These are phyloP conservation scores for Vidua macroura DNA, from an alignment of 2,113 vertebrate species.

Conservation along the genomic window DNA sequence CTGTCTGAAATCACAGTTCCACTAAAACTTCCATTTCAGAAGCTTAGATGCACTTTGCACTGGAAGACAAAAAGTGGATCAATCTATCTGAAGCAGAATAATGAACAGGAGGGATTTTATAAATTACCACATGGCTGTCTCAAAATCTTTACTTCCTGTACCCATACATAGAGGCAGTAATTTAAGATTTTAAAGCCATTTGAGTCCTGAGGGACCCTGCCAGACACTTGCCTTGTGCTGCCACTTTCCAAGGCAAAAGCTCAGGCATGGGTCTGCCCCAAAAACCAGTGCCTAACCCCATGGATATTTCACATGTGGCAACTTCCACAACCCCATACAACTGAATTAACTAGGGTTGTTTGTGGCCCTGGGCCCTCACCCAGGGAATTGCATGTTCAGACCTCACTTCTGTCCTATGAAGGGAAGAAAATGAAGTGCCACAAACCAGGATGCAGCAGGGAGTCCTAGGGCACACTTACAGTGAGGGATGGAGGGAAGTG, in stretches of 20 bases:
- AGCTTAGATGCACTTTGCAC: background rate
- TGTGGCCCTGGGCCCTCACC: background rate
- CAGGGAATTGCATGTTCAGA: background rate
- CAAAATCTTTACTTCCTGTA: background rate
- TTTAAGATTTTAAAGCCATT: background rate
- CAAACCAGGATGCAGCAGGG: background rate
- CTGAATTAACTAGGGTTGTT: background rate
- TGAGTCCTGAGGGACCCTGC: background rate
- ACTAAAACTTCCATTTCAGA: background rate
- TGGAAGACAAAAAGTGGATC: background rate
- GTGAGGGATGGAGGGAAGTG: background rate
- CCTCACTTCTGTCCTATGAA: background rate
- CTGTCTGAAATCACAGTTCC: background rate
- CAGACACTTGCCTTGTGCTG: background rate
- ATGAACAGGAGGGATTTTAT: background rate
- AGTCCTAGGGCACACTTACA: background rate
- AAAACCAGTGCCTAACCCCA: background rate
- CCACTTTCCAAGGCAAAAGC: background rate
- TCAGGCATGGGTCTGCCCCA: background rate
- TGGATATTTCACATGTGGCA: background rate
- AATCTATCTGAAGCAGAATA: background rate
- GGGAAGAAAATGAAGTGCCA: background rate
- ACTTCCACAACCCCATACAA: background rate
- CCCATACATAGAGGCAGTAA: background rate
- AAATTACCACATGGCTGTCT: background rate